Percentiles rank a stretch among this genome's conserved stretches.
These are phyloP conservation scores for Anabacerthia variegaticeps DNA, from an alignment of 2,797 vertebrate species.

Conservation along the genomic window DNA sequence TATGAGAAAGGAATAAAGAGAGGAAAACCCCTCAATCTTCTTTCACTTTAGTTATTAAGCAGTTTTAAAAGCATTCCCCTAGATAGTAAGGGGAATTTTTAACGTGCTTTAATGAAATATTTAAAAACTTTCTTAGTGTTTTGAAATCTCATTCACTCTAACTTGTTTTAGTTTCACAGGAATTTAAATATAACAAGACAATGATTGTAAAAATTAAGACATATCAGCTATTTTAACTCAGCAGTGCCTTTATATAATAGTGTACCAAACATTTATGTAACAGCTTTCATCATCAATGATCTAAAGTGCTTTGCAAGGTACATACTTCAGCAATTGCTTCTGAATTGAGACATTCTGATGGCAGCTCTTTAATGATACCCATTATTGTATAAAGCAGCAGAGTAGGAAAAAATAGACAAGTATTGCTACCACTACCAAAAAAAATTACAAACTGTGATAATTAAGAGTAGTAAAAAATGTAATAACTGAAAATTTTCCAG, in stretches of 20 bases:
- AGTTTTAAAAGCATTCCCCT: conserved; percentile 6
- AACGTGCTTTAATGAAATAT: conserved; percentile 48
- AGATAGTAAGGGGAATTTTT: background rate
- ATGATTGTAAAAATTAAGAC: conserved; percentile 10
- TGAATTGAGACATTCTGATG: conserved; percentile 21
- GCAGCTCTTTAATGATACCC: background rate
- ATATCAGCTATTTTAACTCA: conserved; percentile 22
- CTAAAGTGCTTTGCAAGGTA: conserved; percentile 18
- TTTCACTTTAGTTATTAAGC: conserved; percentile 18
- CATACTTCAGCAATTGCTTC: conserved; percentile 30
- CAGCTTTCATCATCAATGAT: conserved; percentile 15
- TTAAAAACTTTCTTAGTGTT: conserved; percentile 41
- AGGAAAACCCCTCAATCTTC: background rate
- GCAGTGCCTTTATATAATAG: background rate
- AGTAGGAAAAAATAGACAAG: background rate
- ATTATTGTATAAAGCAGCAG: background rate
- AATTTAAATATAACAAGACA: conserved; percentile 11
- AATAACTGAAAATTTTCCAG: background rate
- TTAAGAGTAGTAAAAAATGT: background rate
- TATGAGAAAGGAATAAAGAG: background rate
- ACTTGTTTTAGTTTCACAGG: conserved; percentile 19
- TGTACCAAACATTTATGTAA: conserved; percentile 8
- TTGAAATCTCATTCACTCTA: conserved; percentile 26
- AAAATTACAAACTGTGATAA: background rate
- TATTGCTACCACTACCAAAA: background rate